These are phyloP conservation scores for Cynoglossus semilaevis DNA, from an alignment of 2,113 vertebrate genomes.

Conservation along the genomic window DNA sequence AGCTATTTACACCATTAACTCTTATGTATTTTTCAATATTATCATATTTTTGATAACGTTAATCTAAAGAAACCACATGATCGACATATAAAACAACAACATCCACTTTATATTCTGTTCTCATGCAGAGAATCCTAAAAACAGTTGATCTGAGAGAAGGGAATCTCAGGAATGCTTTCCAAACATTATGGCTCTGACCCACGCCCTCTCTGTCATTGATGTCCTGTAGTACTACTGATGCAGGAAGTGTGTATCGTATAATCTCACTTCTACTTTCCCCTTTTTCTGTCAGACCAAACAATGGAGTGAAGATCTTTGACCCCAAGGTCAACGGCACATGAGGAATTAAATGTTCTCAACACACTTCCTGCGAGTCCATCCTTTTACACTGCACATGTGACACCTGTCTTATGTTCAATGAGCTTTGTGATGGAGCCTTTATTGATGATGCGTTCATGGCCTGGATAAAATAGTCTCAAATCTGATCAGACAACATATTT, in stretches of 20 bases:
- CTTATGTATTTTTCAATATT: no score
- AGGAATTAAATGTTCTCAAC: background rate
- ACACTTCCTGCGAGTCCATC: background rate
- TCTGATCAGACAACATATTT: no score
- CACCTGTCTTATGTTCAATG: background rate
- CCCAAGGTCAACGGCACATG: background rate
- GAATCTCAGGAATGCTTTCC: background rate
- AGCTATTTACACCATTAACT: no score
- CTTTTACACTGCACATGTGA: background rate
- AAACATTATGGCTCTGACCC: conserved; percentile 26
- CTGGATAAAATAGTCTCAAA: background rate
- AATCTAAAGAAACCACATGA: no score
- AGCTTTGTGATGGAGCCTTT: background rate
- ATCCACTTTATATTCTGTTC: background rate
- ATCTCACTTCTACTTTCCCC: conserved; percentile 13
- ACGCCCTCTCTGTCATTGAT: conserved; percentile 18
- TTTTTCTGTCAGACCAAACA: conserved; percentile 21
- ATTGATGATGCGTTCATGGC: background rate
- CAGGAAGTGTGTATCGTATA: conserved; percentile 26
- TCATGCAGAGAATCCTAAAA: background rate
- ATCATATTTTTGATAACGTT: no score
- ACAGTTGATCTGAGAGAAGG: background rate
- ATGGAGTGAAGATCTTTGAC: conserved; percentile 8
- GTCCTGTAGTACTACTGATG: conserved; percentile 3
- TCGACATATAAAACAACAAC: no score